phyloP scores from a whole-genome alignment of 2,113 vertebrate genomes.

The Catharus minimus region DNA sequence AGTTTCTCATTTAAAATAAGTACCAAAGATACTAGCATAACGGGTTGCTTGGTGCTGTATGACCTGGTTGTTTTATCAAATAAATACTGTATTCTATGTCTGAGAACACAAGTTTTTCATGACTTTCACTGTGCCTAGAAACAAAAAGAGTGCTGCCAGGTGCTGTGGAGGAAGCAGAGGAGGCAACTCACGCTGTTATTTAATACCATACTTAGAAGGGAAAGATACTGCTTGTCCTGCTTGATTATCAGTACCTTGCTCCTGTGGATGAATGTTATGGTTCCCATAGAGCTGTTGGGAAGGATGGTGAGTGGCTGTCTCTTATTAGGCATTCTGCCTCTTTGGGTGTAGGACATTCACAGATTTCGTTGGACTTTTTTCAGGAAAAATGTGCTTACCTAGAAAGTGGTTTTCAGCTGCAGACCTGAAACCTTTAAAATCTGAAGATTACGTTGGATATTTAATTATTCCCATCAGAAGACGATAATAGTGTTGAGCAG shows the following conservation, averaged over 20 bases:
- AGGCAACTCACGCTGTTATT: not conserved
- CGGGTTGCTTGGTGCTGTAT: not conserved
- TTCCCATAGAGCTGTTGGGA: not conserved
- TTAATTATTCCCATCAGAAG: not conserved
- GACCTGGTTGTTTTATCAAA: not conserved
- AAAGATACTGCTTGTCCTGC: not conserved
- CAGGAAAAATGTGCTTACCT: not conserved
- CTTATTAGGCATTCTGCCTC: not conserved
- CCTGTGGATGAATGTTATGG: not conserved
- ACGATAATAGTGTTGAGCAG: not conserved
- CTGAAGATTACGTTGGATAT: not conserved
- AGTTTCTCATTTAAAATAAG: not conserved
- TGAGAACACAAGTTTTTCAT: not conserved
- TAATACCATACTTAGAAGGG: not conserved
- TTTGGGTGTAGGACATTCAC: not conserved
- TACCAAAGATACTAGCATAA: not conserved
- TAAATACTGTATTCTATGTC: not conserved
- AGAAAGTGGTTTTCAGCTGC: not conserved
- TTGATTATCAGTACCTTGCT: not conserved
- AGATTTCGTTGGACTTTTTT: not conserved
- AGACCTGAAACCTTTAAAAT: not conserved
- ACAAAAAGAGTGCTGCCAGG: not conserved
- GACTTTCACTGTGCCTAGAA: not conserved
- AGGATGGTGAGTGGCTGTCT: not conserved
- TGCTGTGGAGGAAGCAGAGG: not conserved